These are phyloP conservation scores for Melanchra persicariae DNA, from an alignment of 2,888 invertebrate species.

Conservation along the genomic window DNA sequence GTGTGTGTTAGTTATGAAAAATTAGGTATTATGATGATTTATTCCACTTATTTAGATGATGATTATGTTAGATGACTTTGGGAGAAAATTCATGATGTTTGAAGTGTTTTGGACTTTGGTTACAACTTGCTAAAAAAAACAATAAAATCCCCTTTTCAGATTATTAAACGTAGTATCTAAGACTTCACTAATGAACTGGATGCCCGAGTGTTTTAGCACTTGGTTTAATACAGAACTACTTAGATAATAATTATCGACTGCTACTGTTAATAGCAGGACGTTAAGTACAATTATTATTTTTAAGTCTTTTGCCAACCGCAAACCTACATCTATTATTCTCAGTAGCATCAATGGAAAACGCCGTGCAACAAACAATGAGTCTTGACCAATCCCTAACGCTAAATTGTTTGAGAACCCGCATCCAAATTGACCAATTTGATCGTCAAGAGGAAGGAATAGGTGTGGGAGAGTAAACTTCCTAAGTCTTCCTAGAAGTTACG, in stretches of 20 bases:
- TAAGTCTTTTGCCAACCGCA: neutral
- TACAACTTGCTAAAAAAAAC: no score
- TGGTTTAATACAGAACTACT: no score
- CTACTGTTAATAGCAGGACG: no score
- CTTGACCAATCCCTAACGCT: conserved; percentile 11
- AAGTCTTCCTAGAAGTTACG: conserved; percentile 5
- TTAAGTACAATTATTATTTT: neutral
- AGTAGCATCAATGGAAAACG: neutral
- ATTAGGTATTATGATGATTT: no score
- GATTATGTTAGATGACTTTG: neutral
- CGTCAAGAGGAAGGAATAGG: conserved; percentile 40
- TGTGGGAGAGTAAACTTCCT: conserved; percentile 28
- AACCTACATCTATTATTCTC: neutral
- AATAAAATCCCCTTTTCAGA: neutral
- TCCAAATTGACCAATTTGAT: conserved; percentile 49
- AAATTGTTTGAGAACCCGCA: conserved; percentile 52
- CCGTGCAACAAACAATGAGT: conserved; percentile 13
- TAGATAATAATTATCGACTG: no score
- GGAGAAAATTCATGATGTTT: neutral
- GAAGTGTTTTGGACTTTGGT: neutral
- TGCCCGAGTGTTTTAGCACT: neutral
- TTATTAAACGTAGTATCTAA: neutral
- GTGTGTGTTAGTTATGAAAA: no score
- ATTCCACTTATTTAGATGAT: no score
- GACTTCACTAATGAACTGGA: neutral